Evolutionary conservation across 2,113 vertebrate genomes (phyloP).

Genomic region (Ploceus nigricollis): DNA sequence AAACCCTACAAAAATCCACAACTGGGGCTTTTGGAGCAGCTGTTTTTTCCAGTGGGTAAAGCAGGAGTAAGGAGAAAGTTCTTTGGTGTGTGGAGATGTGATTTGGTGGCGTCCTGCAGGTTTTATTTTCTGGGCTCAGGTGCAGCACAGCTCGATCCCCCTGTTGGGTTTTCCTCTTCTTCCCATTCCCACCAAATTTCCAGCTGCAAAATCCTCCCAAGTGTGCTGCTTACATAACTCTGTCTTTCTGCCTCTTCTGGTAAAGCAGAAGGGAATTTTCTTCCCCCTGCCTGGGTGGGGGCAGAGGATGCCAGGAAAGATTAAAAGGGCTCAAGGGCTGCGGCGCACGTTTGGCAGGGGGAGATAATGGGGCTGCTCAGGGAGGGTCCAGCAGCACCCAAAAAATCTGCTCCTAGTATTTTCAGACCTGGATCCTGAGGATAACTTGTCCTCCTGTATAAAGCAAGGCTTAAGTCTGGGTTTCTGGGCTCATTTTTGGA

Average conservation of each 20-base stretch:
- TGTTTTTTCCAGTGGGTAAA: not conserved
- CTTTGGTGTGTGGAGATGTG: fast-evolving
- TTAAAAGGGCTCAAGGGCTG: not conserved
- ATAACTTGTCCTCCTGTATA: not conserved
- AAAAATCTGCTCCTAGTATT: not conserved
- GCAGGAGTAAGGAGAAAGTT: not conserved
- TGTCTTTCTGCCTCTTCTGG: not conserved
- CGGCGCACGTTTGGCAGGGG: fast-evolving
- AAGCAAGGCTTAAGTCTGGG: fast-evolving
- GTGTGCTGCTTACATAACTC: not conserved
- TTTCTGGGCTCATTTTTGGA: not conserved
- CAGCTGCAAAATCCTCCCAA: not conserved
- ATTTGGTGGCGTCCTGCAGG: not conserved
- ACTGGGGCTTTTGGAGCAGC: not conserved
- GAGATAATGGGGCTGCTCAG: constrained; percentile 2
- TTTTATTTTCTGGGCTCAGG: not conserved
- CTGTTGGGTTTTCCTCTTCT: fast-evolving
- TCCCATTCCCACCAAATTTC: not conserved
- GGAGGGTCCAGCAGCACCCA: not conserved
- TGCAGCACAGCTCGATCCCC: not conserved
- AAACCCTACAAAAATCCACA: not conserved
- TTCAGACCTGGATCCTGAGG: not conserved
- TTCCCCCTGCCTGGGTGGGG: not conserved
- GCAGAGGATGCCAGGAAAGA: not conserved
- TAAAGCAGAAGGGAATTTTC: not conserved